Percentiles rank a stretch among this genome's conserved stretches.
phyloP scores from a whole-genome alignment of 2,888 invertebrate genomes.

The Philonicus albiceps region DNA sequence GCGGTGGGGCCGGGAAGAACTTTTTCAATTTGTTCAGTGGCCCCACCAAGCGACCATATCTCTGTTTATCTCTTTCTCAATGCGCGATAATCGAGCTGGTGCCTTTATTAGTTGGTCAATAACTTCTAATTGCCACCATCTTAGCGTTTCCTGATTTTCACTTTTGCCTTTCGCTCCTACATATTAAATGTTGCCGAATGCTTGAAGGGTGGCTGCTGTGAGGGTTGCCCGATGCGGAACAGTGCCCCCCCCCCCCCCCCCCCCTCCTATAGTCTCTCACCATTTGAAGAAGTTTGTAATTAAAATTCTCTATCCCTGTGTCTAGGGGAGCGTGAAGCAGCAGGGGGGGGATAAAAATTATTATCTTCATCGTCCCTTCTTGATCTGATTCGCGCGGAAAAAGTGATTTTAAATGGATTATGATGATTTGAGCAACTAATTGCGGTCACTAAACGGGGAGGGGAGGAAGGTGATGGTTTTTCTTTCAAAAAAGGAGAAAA shows the following conservation, averaged over 20 bases:
- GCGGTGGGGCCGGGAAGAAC: not conserved
- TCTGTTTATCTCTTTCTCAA: constrained; percentile 44
- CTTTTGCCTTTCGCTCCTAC: constrained; percentile 9
- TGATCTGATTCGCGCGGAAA: constrained; percentile 38
- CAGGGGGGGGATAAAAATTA: not conserved
- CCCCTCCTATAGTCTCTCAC: too few species aligned
- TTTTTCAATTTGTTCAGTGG: constrained; percentile 21
- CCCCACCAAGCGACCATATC: constrained; percentile 1
- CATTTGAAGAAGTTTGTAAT: constrained; percentile 27
- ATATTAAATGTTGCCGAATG: not conserved
- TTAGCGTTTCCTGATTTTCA: constrained; percentile 26
- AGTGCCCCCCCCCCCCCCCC: not conserved
- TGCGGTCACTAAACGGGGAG: not conserved
- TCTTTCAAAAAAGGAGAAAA: not conserved
- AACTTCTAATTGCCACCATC: constrained; percentile 49
- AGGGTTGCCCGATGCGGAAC: constrained; percentile 10
- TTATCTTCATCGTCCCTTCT: constrained; percentile 19
- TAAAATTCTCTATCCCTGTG: constrained; percentile 1
- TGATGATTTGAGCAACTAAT: constrained; percentile 39
- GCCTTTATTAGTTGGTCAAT: constrained; percentile 46
- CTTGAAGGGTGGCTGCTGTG: not conserved
- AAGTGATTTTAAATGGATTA: constrained; percentile 42
- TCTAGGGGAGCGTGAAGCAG: not conserved
- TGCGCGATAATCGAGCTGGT: constrained; percentile 37
- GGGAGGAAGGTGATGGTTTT: not conserved